Evolutionary conservation across 2,888 invertebrate species (phyloP).

Genomic region (Penaeus monodon): DNA sequence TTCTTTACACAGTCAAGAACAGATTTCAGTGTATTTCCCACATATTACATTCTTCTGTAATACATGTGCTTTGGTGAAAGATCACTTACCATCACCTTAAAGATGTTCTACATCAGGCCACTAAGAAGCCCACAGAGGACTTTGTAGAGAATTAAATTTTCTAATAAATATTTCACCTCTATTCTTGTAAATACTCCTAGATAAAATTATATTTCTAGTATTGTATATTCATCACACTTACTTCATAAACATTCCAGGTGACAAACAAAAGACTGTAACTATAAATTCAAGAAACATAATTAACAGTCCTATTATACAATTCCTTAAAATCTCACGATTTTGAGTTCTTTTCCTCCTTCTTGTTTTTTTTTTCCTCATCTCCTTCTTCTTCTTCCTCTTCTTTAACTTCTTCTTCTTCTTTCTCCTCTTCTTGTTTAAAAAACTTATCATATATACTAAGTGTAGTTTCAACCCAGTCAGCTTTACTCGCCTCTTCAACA

Average conservation of each 20-base stretch:
- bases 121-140: constrained; percentile 9
- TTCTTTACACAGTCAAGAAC: constrained; percentile 23
- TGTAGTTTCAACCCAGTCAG: constrained; percentile 57
- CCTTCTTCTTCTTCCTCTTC: constrained; percentile 21
- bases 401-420: constrained; percentile 49
- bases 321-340: constrained; percentile 40
- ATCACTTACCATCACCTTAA: too few species aligned
- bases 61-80: background rate
- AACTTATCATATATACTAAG: constrained; percentile 55
- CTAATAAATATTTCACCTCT: constrained; percentile 41
- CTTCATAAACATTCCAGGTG: constrained; percentile 25
- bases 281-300: constrained; percentile 17
- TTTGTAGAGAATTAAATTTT: background rate
- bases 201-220: constrained; percentile 14
- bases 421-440: constrained; percentile 58
- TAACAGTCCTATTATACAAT: background rate
- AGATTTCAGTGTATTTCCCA: constrained; percentile 19
- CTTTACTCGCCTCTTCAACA: constrained; percentile 63
- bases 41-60: constrained; percentile 1
- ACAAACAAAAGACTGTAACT: constrained; percentile 23
- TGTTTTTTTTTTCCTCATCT: constrained; percentile 17
- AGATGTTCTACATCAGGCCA: too few species aligned
- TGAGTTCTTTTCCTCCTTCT: constrained; percentile 30
- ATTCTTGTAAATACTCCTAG: constrained; percentile 22
- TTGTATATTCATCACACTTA: constrained; percentile 28